Base-by-base conservation (phyloP, 2,113 vertebrate genomes). In the Percopsis transmontana region DNA sequence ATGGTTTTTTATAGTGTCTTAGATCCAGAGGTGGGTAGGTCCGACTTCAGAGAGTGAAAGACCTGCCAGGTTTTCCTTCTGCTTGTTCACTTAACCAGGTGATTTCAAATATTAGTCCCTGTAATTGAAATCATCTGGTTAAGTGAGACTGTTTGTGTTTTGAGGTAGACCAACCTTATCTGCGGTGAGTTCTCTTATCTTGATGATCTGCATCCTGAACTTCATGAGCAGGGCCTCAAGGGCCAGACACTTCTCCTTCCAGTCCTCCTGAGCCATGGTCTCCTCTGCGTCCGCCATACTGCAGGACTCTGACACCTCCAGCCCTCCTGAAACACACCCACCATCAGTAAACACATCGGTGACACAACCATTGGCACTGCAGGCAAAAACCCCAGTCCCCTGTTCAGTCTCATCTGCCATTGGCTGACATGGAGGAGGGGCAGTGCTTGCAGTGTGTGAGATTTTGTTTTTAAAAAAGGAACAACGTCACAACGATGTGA, bases 191-290 rank as follows among this genome's bases (percentile, higher is more conserved):
- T 98, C 95, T 77, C 97, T 91, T 67, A 99, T 99, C 88, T 96
- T 97, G 85, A 95, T 94, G 79, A 98, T 96, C 85, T 99, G 97
- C 78, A 94, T 91, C 76, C 96, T 91, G 84, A 99, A 99, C 80
- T 97, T 98, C 87, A 98, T 93, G 58, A 99, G 93, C 82, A 99
- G 94, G 7, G 94, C 90, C 87, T 99, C 97, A 85, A 99, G 85
- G 77, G 93, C 93, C 71, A 95, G 68, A 24, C 96, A 99, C 83
- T 96, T 94, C 83, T 98, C 96, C 83, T 95, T 96, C 97, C 97
- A 99, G 80, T 97, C 94, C 69, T 94, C 86, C 44, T 87, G 87
- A 66, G 88, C 91, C 82, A 94, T 91, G 73, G 86, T 68, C 68
- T 95, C 95, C 84, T 93, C 91, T 61, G 88, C 85, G 51, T 97